A percentile compares a stretch with the other conserved stretches of the same genome.
phyloP scores from a whole-genome alignment of 1,140 invertebrate species.

The Diploscapter pachys region DNA sequence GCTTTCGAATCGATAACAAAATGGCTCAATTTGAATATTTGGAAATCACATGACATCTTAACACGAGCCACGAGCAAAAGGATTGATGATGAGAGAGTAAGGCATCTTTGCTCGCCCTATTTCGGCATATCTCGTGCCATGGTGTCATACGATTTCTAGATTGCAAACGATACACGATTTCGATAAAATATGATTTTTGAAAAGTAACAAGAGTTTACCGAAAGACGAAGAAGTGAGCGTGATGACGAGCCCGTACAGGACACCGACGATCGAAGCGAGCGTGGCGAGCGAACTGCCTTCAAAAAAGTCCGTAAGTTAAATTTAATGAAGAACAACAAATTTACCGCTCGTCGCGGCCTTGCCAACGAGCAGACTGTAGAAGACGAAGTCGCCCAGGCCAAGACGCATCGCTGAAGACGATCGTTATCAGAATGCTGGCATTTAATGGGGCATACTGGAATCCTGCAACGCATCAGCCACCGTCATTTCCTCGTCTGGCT shows the following conservation, averaged over 20 bases:
- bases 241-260: constrained; percentile 42
- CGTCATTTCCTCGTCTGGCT: not conserved
- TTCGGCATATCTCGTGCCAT: no score
- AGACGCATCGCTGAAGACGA: constrained; percentile 61
- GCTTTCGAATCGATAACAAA: no score
- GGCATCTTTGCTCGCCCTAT: not conserved
- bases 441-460: not conserved
- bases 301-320: no score
- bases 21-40: no score
- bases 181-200: no score
- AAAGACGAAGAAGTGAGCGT: constrained; percentile 39
- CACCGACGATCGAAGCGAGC: constrained; percentile 34
- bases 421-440: not conserved
- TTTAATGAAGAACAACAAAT: no score
- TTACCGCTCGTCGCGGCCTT: constrained; percentile 92
- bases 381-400: constrained; percentile 96
- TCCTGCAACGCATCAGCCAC: constrained; percentile 32
- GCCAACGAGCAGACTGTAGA: constrained; percentile 95
- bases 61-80: not conserved
- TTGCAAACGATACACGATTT: no score
- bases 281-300: constrained; percentile 63
- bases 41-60: no score
- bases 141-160: no score
- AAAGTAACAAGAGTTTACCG: not conserved
- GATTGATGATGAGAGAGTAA: not conserved